Conservation (phyloP, 2,797 vertebrate species). For the Trachops cirrhosus region DNA sequence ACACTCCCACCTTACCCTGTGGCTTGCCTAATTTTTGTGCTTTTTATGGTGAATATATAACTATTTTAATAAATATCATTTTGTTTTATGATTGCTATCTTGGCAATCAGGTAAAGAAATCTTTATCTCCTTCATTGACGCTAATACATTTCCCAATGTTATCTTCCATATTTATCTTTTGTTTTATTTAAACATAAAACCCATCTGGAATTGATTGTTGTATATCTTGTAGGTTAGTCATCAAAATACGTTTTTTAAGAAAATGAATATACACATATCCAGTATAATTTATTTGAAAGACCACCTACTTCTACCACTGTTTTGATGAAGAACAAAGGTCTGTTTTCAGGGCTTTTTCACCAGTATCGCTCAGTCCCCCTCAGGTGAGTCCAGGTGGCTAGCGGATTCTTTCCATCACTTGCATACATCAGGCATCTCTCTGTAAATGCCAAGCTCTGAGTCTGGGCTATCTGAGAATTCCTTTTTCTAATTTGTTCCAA, state of each 20-base stretch:
- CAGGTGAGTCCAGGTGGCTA: background rate
- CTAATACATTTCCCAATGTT: background rate
- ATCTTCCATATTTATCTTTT: background rate
- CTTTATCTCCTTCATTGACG: background rate
- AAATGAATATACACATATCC: background rate
- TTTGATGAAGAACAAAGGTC: background rate
- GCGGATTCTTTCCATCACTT: accelerated
- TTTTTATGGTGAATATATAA: background rate
- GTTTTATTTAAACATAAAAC: background rate
- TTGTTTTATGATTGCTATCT: background rate
- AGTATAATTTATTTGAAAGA: background rate
- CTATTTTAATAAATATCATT: background rate
- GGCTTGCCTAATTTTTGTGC: background rate
- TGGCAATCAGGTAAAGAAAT: background rate
- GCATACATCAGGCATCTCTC: background rate
- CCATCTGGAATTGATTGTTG: background rate
- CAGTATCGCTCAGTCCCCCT: background rate
- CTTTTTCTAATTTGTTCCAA: background rate
- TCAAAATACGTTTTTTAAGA: background rate
- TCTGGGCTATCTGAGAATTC: background rate
- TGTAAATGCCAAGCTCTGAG: background rate
- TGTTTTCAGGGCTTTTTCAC: no score
- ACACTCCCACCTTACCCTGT: background rate
- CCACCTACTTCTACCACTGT: background rate
- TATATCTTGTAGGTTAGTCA: background rate